Percentiles rank a stretch among this genome's conserved stretches.
phyloP scores from a whole-genome alignment of 2,113 vertebrate genomes.

The Protobothrops mucrosquamatus region DNA sequence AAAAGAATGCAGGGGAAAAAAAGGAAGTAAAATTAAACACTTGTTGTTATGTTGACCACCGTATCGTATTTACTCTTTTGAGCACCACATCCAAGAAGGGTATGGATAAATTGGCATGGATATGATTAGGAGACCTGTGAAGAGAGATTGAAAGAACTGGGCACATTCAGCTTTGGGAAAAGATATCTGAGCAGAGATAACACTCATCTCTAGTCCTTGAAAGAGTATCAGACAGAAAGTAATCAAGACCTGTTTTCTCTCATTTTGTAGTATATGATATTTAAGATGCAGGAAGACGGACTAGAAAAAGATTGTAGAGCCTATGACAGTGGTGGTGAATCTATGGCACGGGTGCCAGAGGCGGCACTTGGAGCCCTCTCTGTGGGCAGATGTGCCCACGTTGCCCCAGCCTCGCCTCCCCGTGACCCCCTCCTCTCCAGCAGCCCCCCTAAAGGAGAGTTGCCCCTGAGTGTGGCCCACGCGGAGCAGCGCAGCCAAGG shows the following conservation, averaged over 20 bases:
- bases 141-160: background rate
- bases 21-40: background rate
- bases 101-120: background rate
- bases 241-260: background rate
- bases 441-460: too few species aligned
- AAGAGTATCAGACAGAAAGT: background rate
- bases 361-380: too few species aligned
- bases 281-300: background rate
- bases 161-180: background rate
- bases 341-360: too few species aligned
- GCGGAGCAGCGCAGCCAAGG: too few species aligned
- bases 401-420: too few species aligned
- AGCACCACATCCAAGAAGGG: background rate
- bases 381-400: too few species aligned
- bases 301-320: background rate
- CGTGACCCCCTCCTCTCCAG: too few species aligned
- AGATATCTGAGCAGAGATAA: background rate
- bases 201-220: background rate
- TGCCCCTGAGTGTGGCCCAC: too few species aligned
- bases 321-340: background rate
- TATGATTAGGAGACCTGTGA: background rate
- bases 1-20: background rate
- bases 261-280: background rate
- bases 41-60: background rate
- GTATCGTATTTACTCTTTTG: background rate